A percentile compares a stretch with the other conserved stretches of the same genome.
Conservation (phyloP, 2,888 invertebrate species). For the Machimus rusticus region DNA sequence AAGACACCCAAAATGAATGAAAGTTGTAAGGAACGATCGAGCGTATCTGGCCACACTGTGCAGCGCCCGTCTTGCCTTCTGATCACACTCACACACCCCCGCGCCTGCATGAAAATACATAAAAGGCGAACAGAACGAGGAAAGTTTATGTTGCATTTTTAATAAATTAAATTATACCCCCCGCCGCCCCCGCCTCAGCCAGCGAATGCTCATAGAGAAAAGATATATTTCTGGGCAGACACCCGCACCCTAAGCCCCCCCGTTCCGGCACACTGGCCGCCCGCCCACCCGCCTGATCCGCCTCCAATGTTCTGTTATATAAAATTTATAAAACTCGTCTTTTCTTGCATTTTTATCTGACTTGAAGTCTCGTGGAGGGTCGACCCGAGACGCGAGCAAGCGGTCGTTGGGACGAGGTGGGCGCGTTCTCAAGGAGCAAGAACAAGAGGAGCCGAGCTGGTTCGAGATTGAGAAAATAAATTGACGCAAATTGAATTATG, state of each 20-base stretch:
- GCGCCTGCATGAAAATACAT: not conserved
- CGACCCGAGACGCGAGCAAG: not conserved
- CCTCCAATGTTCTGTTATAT: conserved; percentile 32
- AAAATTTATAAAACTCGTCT: conserved; percentile 41
- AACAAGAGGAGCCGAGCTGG: conserved; percentile 19
- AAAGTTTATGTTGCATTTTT: conserved; percentile 41
- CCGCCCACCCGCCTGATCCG: not conserved
- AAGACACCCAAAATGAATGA: conserved; percentile 6
- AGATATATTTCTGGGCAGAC: conserved; percentile 31
- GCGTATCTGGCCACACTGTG: conserved; percentile 32
- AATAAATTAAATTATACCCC: conserved; percentile 38
- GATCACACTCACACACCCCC: not conserved
- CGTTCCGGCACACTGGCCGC: not conserved
- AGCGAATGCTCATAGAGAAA: conserved; percentile 31
- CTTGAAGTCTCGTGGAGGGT: conserved; percentile 10
- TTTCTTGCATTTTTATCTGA: conserved; percentile 39
- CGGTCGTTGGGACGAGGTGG: not conserved
- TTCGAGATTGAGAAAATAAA: conserved; percentile 38
- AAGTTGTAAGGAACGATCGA: conserved; percentile 4
- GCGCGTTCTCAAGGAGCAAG: not conserved
- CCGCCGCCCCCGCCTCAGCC: not conserved
- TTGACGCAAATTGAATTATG: conserved; percentile 41
- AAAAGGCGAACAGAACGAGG: not conserved
- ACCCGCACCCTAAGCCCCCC: not conserved
- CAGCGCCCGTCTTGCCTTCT: not conserved